Evolutionary conservation across 2,888 invertebrate species (phyloP), one percentile per base, ranked within the genome.

Genomic region (Geophilus truncorum): DNA sequence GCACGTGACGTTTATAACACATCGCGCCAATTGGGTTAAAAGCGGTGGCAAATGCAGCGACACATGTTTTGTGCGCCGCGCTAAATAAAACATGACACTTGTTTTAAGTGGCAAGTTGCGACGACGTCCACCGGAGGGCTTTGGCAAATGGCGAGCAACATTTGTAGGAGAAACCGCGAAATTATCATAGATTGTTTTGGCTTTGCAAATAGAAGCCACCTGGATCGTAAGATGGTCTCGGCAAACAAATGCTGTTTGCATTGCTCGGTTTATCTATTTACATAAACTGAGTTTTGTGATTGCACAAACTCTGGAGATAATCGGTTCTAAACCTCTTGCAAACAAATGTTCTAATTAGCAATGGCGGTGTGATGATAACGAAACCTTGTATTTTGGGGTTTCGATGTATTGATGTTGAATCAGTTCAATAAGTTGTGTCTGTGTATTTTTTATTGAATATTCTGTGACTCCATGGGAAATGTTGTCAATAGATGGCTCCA

Each of bases 1-100:
- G 70, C 70, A 70, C 70, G 70, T 70, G 70, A 25, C 70, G 28
- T 70, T 28, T 70, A 70, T 70, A 70, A 70, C 70, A 70, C 70
- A 70, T 70, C 70, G 25, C 70, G 28, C 28, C 70, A 70, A 7
- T 4, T 15, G 25, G 70, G 28, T 25, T 70, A 62, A 62, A 62
- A 62, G 57, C 4, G 21, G 21, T 62, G 57, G 23, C n/a, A 70
- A 70, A 70, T 28, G 25, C 70, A 28, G 70, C 70, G 70, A 70
- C 70, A 70, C 70, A 70, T 70, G 70, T 70, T 70, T 28, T 28
- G 21, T 10, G 21, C 57, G 10, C 57, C 57, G 21, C 28, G n/a
- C 70, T 70, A 28, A 70, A 70, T 70, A 70, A 70, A 28, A 70
- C 70, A 70, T 70, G 70, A 70, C 70, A 23, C 70, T 70, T 28